Evolutionary conservation across 2,888 invertebrate genomes (phyloP), one percentile per base, ranked within the genome.

Genomic region (Ornithoptera priamus): DNA sequence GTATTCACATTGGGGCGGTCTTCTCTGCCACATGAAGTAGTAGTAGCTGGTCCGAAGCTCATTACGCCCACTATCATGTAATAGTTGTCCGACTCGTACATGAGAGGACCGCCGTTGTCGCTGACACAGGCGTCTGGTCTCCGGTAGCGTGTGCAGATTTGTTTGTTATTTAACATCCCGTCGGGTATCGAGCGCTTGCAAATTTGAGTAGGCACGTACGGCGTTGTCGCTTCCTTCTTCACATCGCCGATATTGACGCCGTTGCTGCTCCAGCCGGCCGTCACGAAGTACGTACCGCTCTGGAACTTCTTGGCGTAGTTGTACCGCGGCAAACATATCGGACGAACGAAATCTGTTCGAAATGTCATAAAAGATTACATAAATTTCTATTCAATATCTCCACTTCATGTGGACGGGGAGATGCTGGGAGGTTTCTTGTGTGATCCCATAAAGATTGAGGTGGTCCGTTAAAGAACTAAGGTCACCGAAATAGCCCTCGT

Each of bases 81-180:
- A 12, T 73, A 76, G 3, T 79, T 65, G 6, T 72, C 76, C 20
- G 75, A 74, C 17, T 72, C 70, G 1, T 78, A 76, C 88, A 94
- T 94, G 15, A 94, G 81, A 0, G 94, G 94, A 1, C 94, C 94
- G 3, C 94, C 94, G 66, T 93, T 93, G 73, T 94, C 94, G 0
- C 94, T 94, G 24, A 87, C 76, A 73, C 94, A 94, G 1, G 94
- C 93, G 77, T 94, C 94, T 61, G 61, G 61, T 3, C 69, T 71
- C 59, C 72, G 69, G 24, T 72, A 46, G 0, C 95, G 95, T 0
- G 81, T 81, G 66, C 82, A 82, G 4, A 82, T 71, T 12, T 79
- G 78, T n/a, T 71, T 73, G 1, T 77, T 75, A 12, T 17, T 82
- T 5, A 88, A 68, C 0, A 74, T 56, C 1, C 81, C 70, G 15